Evolutionary conservation across 2,888 invertebrate genomes (phyloP).

Genomic region (Pheosia tremula): DNA sequence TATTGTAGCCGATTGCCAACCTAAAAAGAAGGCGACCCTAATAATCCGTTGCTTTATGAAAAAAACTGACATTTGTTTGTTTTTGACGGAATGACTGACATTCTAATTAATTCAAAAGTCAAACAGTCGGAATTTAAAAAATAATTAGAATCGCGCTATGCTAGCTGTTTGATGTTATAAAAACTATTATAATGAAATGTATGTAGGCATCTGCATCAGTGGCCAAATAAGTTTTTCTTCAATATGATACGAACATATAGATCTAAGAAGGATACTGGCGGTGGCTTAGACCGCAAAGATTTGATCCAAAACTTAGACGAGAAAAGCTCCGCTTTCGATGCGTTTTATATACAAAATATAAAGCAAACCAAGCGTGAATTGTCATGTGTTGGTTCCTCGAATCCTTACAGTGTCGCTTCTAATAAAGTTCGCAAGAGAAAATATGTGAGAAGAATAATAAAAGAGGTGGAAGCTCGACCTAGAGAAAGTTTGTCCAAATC

Average conservation of each 20-base stretch:
- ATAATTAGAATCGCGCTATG: no score
- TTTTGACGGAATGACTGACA: no score
- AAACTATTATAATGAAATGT: no score
- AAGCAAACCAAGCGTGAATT: slow-evolving; percentile 75
- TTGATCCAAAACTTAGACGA: slow-evolving; percentile 61
- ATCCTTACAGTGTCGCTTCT: slow-evolving; percentile 47
- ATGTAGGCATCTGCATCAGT: not conserved
- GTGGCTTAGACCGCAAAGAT: slow-evolving; percentile 63
- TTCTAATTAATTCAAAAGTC: no score
- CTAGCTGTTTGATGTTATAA: no score
- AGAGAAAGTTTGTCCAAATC: slow-evolving; percentile 48
- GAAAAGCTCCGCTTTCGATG: slow-evolving; percentile 69
- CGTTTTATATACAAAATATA: slow-evolving; percentile 76
- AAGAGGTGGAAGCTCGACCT: slow-evolving; percentile 50
- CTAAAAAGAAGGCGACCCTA: no score
- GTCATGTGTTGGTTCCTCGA: slow-evolving; percentile 58
- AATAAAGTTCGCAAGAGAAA: slow-evolving; percentile 73
- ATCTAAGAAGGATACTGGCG: slow-evolving; percentile 66
- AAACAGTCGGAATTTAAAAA: no score
- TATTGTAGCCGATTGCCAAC: no score
- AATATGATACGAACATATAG: slow-evolving; percentile 70
- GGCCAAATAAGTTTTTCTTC: slow-evolving; percentile 4
- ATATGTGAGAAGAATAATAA: slow-evolving; percentile 69
- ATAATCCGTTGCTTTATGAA: no score
- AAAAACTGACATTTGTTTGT: no score